Evolutionary conservation across 2,888 invertebrate species (phyloP).

Genomic region (Polydrusus tereticollis): DNA sequence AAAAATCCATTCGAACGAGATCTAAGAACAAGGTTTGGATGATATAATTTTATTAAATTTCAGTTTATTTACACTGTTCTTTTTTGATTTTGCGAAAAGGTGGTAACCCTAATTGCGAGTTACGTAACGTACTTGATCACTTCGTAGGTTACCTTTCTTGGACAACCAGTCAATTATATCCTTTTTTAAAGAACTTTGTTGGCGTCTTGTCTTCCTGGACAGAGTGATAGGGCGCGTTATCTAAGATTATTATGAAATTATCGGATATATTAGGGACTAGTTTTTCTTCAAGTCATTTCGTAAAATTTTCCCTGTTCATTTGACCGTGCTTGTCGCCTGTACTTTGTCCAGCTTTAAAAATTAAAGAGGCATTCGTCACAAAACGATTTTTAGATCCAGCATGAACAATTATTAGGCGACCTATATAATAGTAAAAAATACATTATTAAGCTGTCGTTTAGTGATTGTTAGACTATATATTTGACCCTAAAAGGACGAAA

Average conservation of each 20-base stretch:
- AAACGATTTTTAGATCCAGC: conserved; percentile 31
- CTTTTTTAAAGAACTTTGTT: conserved; percentile 7
- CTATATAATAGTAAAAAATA: conserved; percentile 24
- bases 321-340: conserved; percentile 20
- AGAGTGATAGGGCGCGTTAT: conserved; percentile 36
- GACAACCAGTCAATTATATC: conserved; percentile 20
- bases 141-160: conserved; percentile 11
- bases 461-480: too few relatives aligned
- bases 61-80: too few relatives aligned
- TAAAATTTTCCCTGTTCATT: conserved; percentile 25
- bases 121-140: too few relatives aligned
- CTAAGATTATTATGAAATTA: conserved; percentile 17
- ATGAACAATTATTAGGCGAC: conserved; percentile 36
- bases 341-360: conserved; percentile 20
- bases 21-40: too few relatives aligned
- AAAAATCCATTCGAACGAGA: too few relatives aligned
- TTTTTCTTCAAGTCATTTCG: conserved; percentile 24
- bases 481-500: too few relatives aligned
- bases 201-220: conserved; percentile 10
- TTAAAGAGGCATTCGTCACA: conserved; percentile 11
- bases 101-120: too few relatives aligned
- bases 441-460: too few relatives aligned
- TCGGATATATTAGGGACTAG: conserved; percentile 21
- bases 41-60: too few relatives aligned
- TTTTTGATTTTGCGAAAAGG: too few relatives aligned